A percentile compares a stretch with the other conserved stretches of the same genome.
Conservation (phyloP, 2,888 invertebrate species). For the Odontothrips loti region DNA sequence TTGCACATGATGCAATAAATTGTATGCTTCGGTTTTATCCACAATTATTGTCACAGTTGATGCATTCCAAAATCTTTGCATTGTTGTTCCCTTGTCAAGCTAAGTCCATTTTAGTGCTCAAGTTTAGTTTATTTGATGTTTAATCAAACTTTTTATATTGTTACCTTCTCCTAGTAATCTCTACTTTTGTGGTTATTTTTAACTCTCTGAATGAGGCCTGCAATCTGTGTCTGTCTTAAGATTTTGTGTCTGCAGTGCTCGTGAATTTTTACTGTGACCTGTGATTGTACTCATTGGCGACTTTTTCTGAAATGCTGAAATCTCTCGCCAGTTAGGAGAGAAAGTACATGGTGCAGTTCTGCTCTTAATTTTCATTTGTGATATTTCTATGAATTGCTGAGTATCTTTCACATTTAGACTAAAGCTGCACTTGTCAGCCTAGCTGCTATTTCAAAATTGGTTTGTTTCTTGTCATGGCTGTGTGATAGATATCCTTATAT, state of each 20-base stretch:
- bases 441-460: background rate
- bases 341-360: no score
- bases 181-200: background rate
- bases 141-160: no score
- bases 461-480: constrained; percentile 21
- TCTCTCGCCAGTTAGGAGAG: background rate
- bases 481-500: background rate
- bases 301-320: background rate
- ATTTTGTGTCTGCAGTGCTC: background rate
- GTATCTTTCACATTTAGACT: constrained; percentile 7
- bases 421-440: background rate
- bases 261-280: background rate
- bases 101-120: no score
- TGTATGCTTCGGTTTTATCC: no score
- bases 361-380: background rate
- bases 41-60: background rate
- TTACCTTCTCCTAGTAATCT: no score
- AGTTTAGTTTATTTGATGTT: no score
- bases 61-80: background rate
- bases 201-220: background rate
- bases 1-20: no score
- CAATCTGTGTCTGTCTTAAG: background rate
- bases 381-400: background rate
- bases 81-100: background rate
- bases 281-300: background rate